These are phyloP conservation scores for Pristionchus japonicus DNA, from an alignment of 2,888 invertebrate genomes.

Conservation along the genomic window DNA sequence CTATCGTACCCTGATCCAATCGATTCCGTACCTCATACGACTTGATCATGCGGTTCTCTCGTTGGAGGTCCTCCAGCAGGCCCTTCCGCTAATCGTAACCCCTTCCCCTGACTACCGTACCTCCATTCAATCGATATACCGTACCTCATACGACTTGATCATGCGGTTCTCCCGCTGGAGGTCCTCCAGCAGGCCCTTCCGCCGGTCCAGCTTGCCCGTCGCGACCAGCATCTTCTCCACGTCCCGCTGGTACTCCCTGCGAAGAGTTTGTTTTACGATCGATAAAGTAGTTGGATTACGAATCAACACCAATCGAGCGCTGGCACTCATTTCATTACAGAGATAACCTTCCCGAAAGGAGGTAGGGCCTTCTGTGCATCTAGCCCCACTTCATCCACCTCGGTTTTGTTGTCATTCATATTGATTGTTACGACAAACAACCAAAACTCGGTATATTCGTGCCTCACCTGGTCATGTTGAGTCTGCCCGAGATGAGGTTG, in stretches of 20 bases:
- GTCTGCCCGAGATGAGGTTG: not conserved
- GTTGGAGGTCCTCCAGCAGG: conserved; percentile 35
- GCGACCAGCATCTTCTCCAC: conserved; percentile 30
- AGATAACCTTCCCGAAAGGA: too few species aligned
- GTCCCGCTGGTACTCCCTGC: conserved; percentile 43
- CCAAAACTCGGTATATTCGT: too few species aligned
- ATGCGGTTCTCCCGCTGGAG: conserved; percentile 43
- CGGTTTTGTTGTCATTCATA: too few species aligned
- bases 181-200: conserved; percentile 31
- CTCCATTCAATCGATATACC: not conserved
- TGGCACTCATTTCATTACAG: too few species aligned
- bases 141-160: conserved; percentile 45
- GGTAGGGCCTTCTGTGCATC: too few species aligned
- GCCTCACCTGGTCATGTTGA: not conserved
- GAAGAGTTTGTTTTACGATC: not conserved
- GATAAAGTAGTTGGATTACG: too few species aligned
- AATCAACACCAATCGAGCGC: too few species aligned
- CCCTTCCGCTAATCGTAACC: not conserved
- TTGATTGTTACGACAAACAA: too few species aligned
- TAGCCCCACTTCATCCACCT: too few species aligned
- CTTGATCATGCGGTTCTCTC: conserved; percentile 13
- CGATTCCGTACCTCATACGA: too few species aligned
- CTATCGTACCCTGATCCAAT: too few species aligned
- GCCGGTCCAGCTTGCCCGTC: conserved; percentile 17
- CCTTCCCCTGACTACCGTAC: not conserved